phyloP scores from a whole-genome alignment of 2,797 vertebrate species.

The Sardinella longiceps region DNA sequence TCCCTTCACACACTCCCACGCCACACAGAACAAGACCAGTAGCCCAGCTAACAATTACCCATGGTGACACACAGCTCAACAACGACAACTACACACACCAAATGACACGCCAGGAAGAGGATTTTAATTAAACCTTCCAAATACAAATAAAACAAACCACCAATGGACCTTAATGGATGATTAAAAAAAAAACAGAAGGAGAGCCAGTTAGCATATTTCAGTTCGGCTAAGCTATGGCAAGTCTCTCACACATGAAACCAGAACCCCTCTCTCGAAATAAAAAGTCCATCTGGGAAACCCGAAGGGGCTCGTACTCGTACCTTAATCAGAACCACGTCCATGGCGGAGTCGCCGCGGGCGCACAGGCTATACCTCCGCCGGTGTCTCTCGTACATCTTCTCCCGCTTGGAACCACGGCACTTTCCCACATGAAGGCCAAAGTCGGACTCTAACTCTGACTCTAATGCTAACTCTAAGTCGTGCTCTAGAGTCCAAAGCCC shows the following conservation, averaged over 20 bases:
- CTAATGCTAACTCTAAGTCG: too few relatives aligned
- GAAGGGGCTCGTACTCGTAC: constrained; percentile 69
- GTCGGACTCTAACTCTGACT: background rate
- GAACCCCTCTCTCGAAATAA: background rate
- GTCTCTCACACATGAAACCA: constrained; percentile 8
- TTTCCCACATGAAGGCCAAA: constrained; percentile 64
- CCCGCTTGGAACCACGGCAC: constrained; percentile 35
- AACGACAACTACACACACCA: background rate
- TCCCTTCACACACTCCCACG: background rate
- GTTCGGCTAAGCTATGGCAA: background rate
- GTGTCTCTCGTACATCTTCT: constrained; percentile 93
- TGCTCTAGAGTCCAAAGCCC: too few relatives aligned
- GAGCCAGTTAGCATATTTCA: background rate
- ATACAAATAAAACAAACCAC: background rate
- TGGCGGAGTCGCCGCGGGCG: constrained; percentile 86
- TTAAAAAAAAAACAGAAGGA: background rate
- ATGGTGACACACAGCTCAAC: background rate
- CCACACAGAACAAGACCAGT: background rate
- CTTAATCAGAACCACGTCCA: constrained; percentile 95
- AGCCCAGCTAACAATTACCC: background rate
- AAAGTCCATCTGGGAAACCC: background rate
- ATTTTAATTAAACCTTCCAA: background rate
- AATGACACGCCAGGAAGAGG: background rate
- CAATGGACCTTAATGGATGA: background rate
- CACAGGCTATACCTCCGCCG: constrained; percentile 93